Evolutionary conservation across 2,888 invertebrate genomes (phyloP).

Genomic region (Hirtodrosophila alboralis): DNA sequence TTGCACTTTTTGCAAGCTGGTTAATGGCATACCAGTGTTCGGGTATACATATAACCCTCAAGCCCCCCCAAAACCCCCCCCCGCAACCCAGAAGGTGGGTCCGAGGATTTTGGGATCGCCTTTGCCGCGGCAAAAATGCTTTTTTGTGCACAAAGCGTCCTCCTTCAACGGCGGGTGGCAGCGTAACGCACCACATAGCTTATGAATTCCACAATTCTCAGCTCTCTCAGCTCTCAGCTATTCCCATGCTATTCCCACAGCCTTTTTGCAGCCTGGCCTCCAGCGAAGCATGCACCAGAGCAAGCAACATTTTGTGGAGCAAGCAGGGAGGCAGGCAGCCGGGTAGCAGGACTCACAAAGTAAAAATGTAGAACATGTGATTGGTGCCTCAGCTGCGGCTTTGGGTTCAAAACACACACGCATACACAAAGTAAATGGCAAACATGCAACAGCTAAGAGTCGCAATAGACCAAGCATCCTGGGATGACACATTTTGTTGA

Average conservation of each 20-base stretch:
- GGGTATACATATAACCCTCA: not conserved
- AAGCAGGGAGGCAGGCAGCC: no score
- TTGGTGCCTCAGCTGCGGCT: constrained; percentile 23
- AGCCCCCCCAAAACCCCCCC: no score
- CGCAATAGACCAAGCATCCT: constrained; percentile 5
- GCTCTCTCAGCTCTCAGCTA: no score
- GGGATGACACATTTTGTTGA: constrained; percentile 16
- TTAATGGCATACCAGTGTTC: constrained; percentile 55
- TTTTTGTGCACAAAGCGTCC: constrained; percentile 46
- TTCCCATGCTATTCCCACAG: constrained; percentile 7
- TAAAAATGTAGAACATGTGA: constrained; percentile 62
- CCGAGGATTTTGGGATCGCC: constrained; percentile 36
- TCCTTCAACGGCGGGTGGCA: constrained; percentile 22
- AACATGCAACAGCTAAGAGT: not conserved
- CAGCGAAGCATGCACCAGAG: constrained; percentile 8
- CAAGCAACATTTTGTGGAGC: no score
- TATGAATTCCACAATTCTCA: constrained; percentile 63
- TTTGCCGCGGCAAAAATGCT: constrained; percentile 63
- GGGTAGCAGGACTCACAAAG: no score
- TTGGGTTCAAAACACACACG: no score
- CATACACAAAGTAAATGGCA: no score
- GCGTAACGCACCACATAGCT: constrained; percentile 68
- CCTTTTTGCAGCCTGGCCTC: constrained; percentile 10
- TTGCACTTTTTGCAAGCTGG: constrained; percentile 66
- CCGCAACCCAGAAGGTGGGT: constrained; percentile 13